Evolutionary conservation across 2,888 invertebrate species (phyloP), one percentile per base, ranked within the genome.

Genomic region (Sepiola atlantica): DNA sequence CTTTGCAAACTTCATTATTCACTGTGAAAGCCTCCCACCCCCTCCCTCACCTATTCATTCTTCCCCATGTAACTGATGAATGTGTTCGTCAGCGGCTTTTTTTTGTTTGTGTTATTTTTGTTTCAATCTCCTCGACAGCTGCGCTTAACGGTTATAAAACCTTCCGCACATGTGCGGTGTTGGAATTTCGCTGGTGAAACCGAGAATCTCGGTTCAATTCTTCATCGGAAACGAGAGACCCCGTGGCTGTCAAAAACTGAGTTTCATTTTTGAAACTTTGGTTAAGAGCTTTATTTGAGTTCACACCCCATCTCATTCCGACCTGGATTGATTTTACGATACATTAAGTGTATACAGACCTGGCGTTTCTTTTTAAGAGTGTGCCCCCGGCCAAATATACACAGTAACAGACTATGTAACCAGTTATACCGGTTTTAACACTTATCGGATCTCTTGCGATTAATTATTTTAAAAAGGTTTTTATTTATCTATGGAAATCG

Each of bases 1-100:
- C 32, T 77, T 77, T n/a, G 77, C n/a, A n/a, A 77, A 77, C 77
- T 77, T 77, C 77, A 77, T 77, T 77, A n/a, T 77, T 77, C 77
- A 77, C 77, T 77, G 77, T 77, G 14, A 77, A 32, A 77, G 77
- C 77, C 16, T 32, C 16, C n/a, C 16, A n/a, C n/a, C n/a, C 77
- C n/a, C n/a, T 77, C 77, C 77, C n/a, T n/a, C 77, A 77, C n/a
- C 4, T 45, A 2, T 8, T 45, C 8, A 2, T 45, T 45, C 8
- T 45, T 45, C 45, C 45, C 45, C 45, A 45, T 45, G 77, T 77
- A n/a, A 77, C 77, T 77, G 77, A 77, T 77, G n/a, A 77, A 77
- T 77, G 77, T 77, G 77, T 77, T 77, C 77, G 32, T 16, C 32
- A 77, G 77, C 77, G 77, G 32, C 77, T n/a, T 77, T 77, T 77